Evolutionary conservation across 2,797 vertebrate genomes (phyloP), one percentile per base, ranked within the genome.

Genomic region (Ptychadena robeensis): DNA sequence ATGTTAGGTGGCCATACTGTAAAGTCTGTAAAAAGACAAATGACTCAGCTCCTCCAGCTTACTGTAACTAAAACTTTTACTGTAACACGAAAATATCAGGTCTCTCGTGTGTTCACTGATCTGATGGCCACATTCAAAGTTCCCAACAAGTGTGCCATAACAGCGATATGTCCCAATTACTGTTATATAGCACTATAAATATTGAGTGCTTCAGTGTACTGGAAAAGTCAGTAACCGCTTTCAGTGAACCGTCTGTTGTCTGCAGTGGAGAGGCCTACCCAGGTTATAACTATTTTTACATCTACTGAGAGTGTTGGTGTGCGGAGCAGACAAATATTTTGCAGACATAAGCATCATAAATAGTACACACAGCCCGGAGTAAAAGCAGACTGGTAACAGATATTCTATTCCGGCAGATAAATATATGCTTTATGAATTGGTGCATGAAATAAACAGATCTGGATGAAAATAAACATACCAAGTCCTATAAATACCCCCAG

Each of bases 1-100:
- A 8, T 59, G 40, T 2, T 12, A 25, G 3, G 6, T 53, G 14
- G 22, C n/a, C 57, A 69, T 31, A 69, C 14, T 34, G 35, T 3
- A 44, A 40, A 40, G 25, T 11, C 15, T 61, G 35, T 48, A 12
- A 27, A 6, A 64, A 72, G 34, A n/a, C n/a, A 10, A 14, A n/a
- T 81, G 79, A 73, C 61, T 73, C 38, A 66, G 40, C 7, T 37
- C 22, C 15, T 53, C 18, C 18, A 9, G 14, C 40, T 44, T 59
- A 44, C 30, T 3, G n/a, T n/a, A n/a, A n/a, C n/a, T n/a, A n/a
- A n/a, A n/a, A n/a, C 27, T 31, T 3, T 63, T 40, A 22, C 72
- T 69, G 27, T 6, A 37, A 57, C 35, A 44, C 0, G 40, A 53
- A 53, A 22, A 53, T 15, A 44, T 6, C 4, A 53, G 44, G 2